A percentile compares a stretch with the other conserved stretches of the same genome.
Conservation (phyloP, 2,888 invertebrate genomes). For the Cheiracanthium punctorium region DNA sequence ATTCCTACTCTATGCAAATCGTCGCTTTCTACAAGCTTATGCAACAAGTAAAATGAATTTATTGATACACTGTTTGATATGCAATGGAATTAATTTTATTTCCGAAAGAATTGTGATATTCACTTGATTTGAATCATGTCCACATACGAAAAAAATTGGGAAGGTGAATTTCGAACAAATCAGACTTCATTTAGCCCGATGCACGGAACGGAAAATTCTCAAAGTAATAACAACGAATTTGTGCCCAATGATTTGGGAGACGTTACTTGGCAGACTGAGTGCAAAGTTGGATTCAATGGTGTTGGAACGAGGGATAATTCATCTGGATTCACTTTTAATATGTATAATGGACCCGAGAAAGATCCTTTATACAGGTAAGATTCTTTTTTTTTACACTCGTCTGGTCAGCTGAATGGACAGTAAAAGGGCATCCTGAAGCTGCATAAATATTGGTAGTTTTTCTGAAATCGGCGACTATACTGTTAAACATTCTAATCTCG, state of each 20-base stretch:
- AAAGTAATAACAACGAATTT: conserved; percentile 26
- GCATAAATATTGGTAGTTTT: no score
- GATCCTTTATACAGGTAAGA: conserved; percentile 47
- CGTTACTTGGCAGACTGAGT: conserved; percentile 62
- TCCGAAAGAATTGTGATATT: neutral
- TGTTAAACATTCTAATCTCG: no score
- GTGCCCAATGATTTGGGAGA: conserved; percentile 43
- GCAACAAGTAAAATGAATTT: no score
- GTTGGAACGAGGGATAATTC: conserved; percentile 9
- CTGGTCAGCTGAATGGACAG: no score
- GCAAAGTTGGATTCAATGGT: conserved; percentile 57
- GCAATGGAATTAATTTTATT: neutral
- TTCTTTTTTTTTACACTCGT: no score
- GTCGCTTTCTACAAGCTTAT: no score
- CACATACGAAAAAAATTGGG: conserved; percentile 57
- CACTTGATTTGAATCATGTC: conserved; percentile 29
- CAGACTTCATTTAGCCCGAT: conserved; percentile 49
- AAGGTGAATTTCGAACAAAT: conserved; percentile 36
- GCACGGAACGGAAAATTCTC: conserved; percentile 34
- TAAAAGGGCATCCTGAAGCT: no score
- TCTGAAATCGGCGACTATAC: no score
- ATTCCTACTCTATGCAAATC: no score
- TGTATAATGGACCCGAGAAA: conserved; percentile 54
- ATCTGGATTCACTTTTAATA: conserved; percentile 53
- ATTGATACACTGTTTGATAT: no score